A percentile compares a stretch with the other conserved stretches of the same genome.
These are phyloP conservation scores for Ascaphus truei DNA, from an alignment of 2,113 vertebrate genomes.

Conservation along the genomic window DNA sequence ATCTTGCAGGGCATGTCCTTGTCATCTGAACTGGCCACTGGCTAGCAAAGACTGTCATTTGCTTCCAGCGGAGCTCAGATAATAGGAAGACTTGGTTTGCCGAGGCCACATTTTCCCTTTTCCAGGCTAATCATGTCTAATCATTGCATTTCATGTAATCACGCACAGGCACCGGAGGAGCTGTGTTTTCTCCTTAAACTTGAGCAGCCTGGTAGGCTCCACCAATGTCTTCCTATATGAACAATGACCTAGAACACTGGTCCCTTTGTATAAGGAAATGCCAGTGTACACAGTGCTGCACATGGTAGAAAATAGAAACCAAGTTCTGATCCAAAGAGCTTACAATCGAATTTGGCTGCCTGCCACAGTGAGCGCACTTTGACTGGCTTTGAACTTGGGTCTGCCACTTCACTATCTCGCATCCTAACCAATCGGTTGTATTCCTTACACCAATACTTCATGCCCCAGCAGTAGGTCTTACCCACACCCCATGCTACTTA, in stretches of 20 bases:
- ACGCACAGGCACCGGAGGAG: background rate
- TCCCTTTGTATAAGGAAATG: background rate
- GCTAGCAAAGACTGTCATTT: background rate
- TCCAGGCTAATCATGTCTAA: conserved; percentile 15
- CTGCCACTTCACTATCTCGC: no score
- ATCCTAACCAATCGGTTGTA: no score
- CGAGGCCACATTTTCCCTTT: conserved; percentile 26
- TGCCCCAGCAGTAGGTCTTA: no score
- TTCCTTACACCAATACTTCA: no score
- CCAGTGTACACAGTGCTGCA: background rate
- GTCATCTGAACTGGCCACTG: background rate
- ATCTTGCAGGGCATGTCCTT: background rate
- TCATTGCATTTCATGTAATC: no score
- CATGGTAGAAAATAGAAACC: no score
- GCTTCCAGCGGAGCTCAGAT: conserved; percentile 6
- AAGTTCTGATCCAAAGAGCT: background rate
- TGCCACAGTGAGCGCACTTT: no score
- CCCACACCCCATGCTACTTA: no score
- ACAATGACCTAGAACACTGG: background rate
- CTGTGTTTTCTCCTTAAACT: background rate
- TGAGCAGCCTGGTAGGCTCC: background rate
- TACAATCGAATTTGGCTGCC: background rate
- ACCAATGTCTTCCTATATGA: background rate
- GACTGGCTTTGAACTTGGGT: no score
- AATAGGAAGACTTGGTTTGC: background rate